Percentiles rank a stretch among this genome's conserved stretches.
Evolutionary conservation across 2,797 vertebrate genomes (phyloP).

Genomic region (Tiaroga cobitis): DNA sequence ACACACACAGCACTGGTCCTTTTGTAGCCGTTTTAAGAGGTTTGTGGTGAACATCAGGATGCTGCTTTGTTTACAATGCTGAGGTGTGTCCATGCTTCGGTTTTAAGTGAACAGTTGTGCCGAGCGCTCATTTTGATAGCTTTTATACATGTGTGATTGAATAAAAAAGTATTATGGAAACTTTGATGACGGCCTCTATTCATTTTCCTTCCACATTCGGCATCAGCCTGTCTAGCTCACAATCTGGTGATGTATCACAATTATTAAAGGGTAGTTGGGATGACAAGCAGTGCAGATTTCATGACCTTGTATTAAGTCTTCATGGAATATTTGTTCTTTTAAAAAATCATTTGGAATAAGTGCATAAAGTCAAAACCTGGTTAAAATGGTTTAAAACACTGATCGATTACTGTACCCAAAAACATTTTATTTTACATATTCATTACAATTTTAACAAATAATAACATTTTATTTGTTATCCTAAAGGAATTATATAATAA

Average conservation of each 20-base stretch:
- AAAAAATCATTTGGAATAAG: neutral
- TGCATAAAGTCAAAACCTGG: neutral
- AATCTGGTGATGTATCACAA: neutral
- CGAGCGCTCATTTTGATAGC: conserved; percentile 29
- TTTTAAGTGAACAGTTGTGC: conserved; percentile 33
- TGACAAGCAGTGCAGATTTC: neutral
- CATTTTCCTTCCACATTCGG: neutral
- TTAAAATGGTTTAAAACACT: neutral
- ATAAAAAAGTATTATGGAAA: conserved; percentile 11
- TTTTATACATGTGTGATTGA: conserved; percentile 33
- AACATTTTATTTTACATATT: no score
- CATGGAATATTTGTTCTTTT: neutral
- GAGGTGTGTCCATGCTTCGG: neutral
- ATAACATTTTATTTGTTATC: no score
- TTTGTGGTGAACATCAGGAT: neutral
- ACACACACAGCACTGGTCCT: neutral
- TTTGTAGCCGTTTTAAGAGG: neutral
- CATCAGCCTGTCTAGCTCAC: neutral
- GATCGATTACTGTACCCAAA: no score
- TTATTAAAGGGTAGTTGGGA: neutral
- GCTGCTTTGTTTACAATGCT: conserved; percentile 18
- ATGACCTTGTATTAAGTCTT: neutral
- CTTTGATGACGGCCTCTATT: neutral
- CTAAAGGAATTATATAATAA: no score
- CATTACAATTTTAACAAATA: no score